Percentiles rank a stretch among this genome's conserved stretches.
These are phyloP conservation scores for Drosophila watanabei DNA, from an alignment of 1,140 invertebrate species.

Conservation along the genomic window DNA sequence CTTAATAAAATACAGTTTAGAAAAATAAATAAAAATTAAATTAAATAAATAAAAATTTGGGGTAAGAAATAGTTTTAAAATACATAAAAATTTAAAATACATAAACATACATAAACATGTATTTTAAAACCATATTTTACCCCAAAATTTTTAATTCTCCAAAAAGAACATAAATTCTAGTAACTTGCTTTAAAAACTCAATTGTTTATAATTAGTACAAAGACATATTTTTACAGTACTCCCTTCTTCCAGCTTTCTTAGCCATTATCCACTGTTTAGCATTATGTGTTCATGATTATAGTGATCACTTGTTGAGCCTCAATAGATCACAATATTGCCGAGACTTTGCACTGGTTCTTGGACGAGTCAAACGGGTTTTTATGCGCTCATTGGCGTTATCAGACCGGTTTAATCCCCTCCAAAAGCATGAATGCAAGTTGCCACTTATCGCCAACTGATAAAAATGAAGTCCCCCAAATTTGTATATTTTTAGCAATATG, in stretches of 20 bases:
- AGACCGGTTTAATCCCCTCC: conserved; percentile 39
- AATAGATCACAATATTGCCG: conserved; percentile 40
- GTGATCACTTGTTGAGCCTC: conserved; percentile 26
- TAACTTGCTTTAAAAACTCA: not conserved
- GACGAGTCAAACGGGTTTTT: conserved; percentile 69
- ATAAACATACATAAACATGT: no score
- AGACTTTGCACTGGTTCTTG: conserved; percentile 57
- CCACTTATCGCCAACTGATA: conserved; percentile 52
- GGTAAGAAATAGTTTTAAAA: no score
- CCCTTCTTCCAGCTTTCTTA: not conserved
- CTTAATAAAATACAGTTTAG: no score
- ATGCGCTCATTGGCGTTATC: conserved; percentile 47
- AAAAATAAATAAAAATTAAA: no score
- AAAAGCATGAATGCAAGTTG: conserved; percentile 32
- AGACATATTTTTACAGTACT: not conserved
- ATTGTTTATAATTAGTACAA: not conserved
- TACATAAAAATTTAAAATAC: no score
- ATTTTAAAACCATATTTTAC: no score
- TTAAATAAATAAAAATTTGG: no score
- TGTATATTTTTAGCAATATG: conserved; percentile 8
- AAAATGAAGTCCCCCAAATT: conserved; percentile 17
- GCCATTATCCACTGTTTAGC: not conserved
- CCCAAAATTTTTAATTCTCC: no score
- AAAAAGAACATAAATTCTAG: no score
- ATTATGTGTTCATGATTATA: not conserved